Base-by-base conservation (phyloP, 53 echinoderm and acorn worm genomes). In the Arbacia lixula region DNA sequence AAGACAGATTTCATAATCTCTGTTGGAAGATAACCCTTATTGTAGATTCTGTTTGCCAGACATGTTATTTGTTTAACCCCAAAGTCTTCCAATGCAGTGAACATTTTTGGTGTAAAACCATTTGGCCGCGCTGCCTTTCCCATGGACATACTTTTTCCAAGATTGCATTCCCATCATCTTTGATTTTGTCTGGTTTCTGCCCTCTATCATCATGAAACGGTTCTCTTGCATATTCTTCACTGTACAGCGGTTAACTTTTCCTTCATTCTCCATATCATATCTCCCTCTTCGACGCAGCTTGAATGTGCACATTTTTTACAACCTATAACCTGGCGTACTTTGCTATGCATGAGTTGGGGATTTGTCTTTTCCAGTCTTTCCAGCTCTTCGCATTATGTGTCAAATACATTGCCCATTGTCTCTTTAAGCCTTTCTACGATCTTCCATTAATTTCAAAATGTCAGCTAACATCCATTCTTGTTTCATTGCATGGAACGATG, bases 21-120 rank as follows among this genome's bases (percentile, higher is more conserved):
- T n/a, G n/a, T n/a, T n/a, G n/a, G n/a, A n/a, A n/a, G n/a, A n/a
- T n/a, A n/a, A n/a, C n/a, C n/a, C n/a, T n/a, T n/a, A n/a, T n/a
- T n/a, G n/a, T n/a, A n/a, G n/a, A n/a, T n/a, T n/a, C n/a, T n/a
- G n/a, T n/a, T n/a, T n/a, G n/a, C n/a, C n/a, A n/a, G n/a, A n/a
- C n/a, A n/a, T n/a, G n/a, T n/a, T n/a, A n/a, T n/a, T n/a, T n/a
- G n/a, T n/a, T n/a, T n/a, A n/a, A n/a, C n/a, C n/a, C n/a, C n/a
- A n/a, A n/a, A n/a, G n/a, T n/a, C n/a, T n/a, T n/a, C n/a, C n/a
- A n/a, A n/a, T n/a, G n/a, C 55, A 57, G 58, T 19, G 12, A 57
- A 57, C 58, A 57, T 57, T 29, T 57, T 29, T 57, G 22, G 6
- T 57, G 58, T 57, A 57, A 57, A 29, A 29, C 58, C 58, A 57